Conservation (phyloP, 2,113 vertebrate species). For the Channa maculata region DNA sequence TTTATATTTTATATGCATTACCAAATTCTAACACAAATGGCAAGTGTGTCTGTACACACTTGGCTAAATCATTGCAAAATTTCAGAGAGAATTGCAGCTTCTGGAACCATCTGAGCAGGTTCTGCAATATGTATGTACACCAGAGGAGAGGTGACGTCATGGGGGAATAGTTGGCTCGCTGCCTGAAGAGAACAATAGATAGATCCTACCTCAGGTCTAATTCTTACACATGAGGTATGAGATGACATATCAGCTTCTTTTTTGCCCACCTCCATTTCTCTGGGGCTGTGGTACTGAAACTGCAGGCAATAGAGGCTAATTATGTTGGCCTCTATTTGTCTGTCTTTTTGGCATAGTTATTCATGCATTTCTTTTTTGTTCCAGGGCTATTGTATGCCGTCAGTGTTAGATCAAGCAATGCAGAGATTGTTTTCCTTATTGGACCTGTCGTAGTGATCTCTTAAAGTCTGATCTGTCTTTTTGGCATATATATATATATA, state of each 20-base stretch:
- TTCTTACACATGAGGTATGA: constrained; percentile 42
- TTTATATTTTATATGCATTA: constrained; percentile 37
- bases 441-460: constrained; percentile 24
- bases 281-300: constrained; percentile 8
- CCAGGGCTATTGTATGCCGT: constrained; percentile 47
- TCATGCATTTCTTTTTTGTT: constrained; percentile 18
- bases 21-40: constrained; percentile 13
- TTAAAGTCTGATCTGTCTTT: not conserved
- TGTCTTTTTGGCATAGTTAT: constrained; percentile 9
- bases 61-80: constrained; percentile 41
- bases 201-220: constrained; percentile 42
- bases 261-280: constrained; percentile 40
- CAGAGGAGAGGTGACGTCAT: constrained; percentile 40
- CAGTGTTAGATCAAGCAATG: constrained; percentile 1
- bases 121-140: constrained; percentile 45
- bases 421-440: not conserved
- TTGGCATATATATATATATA: no score
- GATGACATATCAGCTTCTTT: constrained; percentile 28
- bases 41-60: constrained; percentile 22
- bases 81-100: constrained; percentile 18
- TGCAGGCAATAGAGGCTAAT: constrained; percentile 47
- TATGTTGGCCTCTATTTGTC: constrained; percentile 34
- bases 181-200: constrained; percentile 64
- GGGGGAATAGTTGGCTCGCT: constrained; percentile 55
- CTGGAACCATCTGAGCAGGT: constrained; percentile 39